A percentile compares a stretch with the other conserved stretches of the same genome.
These are phyloP conservation scores for Neoniphon sammara DNA, from an alignment of 2,797 vertebrate genomes.

Conservation along the genomic window DNA sequence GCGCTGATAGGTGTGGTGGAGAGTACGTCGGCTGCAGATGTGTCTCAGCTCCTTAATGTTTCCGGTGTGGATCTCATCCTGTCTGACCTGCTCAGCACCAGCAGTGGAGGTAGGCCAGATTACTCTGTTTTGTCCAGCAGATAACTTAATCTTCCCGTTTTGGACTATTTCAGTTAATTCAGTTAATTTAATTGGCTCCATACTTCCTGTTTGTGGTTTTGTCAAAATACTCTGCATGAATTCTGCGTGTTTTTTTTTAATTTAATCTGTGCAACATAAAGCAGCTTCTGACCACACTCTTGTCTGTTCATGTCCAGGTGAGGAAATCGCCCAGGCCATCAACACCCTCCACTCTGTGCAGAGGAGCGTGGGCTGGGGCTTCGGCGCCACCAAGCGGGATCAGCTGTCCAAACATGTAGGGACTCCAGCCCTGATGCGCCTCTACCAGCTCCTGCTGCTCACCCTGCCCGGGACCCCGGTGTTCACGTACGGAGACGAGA, in stretches of 20 bases:
- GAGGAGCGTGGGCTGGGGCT: conserved; percentile 75
- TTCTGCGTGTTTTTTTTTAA: no score
- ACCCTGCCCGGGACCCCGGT: conserved; percentile 90
- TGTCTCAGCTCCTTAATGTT: conserved; percentile 71
- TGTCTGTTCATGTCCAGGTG: conserved; percentile 33
- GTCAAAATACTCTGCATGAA: no score
- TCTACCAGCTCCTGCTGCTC: conserved; percentile 88
- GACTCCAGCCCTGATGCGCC: conserved; percentile 65
- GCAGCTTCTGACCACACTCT: background rate
- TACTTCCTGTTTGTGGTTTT: no score
- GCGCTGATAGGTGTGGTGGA: conserved; percentile 71
- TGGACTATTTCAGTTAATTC: no score
- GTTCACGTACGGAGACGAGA: conserved; percentile 89
- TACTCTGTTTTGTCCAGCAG: no score
- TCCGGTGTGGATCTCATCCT: conserved; percentile 78
- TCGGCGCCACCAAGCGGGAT: conserved; percentile 61
- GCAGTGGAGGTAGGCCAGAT: conserved; percentile 25
- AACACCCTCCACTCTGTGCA: conserved; percentile 55
- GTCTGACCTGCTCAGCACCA: conserved; percentile 68
- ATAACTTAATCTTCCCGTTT: no score
- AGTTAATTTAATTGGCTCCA: no score
- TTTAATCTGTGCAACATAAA: no score
- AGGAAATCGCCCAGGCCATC: conserved; percentile 56
- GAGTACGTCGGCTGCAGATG: background rate
- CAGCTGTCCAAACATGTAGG: conserved; percentile 67